Percentiles rank a stretch among this genome's conserved stretches.
These are phyloP conservation scores for Trichogramma dendrolimi DNA, from an alignment of 2,888 invertebrate genomes.

Conservation along the genomic window DNA sequence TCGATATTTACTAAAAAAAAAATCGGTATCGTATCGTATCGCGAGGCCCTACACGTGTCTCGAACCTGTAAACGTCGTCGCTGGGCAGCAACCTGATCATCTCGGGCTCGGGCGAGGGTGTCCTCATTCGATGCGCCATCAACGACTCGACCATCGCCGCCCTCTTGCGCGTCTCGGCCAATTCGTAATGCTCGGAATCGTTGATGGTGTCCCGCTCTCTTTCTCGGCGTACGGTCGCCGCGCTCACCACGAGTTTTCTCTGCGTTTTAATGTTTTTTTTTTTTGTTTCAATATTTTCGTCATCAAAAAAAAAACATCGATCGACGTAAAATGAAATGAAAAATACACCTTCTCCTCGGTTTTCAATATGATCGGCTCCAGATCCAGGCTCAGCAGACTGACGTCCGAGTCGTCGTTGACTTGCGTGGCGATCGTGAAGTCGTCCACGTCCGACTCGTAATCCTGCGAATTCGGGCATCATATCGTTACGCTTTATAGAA, in stretches of 20 bases:
- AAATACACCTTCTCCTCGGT: constrained; percentile 36
- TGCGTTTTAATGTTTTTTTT: constrained; percentile 30
- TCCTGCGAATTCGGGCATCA: constrained; percentile 44
- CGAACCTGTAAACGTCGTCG: not conserved
- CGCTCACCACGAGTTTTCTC: constrained; percentile 6
- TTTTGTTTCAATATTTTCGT: constrained; percentile 5
- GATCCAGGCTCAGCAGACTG: constrained; percentile 27
- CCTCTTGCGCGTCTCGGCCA: constrained; percentile 45
- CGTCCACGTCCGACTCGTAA: constrained; percentile 57
- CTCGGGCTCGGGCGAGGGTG: constrained; percentile 32
- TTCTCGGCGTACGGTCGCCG: constrained; percentile 34
- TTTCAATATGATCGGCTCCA: constrained; percentile 42
- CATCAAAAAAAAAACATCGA: no score
- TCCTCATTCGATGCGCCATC: constrained; percentile 33
- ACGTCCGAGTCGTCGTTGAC: constrained; percentile 41
- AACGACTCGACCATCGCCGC: constrained; percentile 44
- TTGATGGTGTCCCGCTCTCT: constrained; percentile 46
- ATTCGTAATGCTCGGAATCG: constrained; percentile 49
- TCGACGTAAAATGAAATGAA: constrained; percentile 4
- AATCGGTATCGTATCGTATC: no score
- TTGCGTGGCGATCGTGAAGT: constrained; percentile 42
- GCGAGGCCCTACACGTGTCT: not conserved
- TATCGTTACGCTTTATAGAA: constrained; percentile 3
- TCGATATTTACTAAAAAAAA: no score
- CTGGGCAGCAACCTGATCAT: not conserved